These are phyloP conservation scores for Alligator mississippiensis DNA, from an alignment of 2,113 vertebrate genomes.

Conservation along the genomic window DNA sequence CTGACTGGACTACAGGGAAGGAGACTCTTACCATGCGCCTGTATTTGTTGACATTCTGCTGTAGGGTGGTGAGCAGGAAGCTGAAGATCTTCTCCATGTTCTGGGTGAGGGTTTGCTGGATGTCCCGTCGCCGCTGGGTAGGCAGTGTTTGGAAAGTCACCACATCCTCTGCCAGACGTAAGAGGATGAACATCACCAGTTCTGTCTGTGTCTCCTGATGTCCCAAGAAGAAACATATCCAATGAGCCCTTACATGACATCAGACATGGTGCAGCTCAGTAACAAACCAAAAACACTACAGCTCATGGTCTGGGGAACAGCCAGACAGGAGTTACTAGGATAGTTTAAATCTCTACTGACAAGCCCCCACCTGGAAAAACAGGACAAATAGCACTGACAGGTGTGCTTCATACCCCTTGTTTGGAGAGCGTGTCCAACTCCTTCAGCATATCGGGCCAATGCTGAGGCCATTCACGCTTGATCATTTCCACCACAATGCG, in stretches of 20 bases:
- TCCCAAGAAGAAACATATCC: conserved; percentile 47
- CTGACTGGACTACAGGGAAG: neutral
- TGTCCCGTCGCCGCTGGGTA: conserved; percentile 92
- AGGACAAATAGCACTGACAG: neutral
- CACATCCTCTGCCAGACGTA: conserved; percentile 95
- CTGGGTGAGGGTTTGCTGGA: conserved; percentile 95
- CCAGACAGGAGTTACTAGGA: neutral
- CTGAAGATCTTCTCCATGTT: conserved; percentile 96
- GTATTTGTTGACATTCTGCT: conserved; percentile 89
- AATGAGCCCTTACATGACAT: conserved; percentile 14
- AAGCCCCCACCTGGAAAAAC: neutral
- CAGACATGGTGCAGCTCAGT: neutral
- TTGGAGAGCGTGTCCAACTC: conserved; percentile 92
- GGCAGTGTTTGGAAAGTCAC: conserved; percentile 97
- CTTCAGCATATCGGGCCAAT: conserved; percentile 97
- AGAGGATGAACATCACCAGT: conserved; percentile 95
- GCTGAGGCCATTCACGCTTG: conserved; percentile 97
- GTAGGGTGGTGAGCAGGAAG: conserved; percentile 91
- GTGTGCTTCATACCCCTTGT: conserved; percentile 84
- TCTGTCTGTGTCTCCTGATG: conserved; percentile 94
- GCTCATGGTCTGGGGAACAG: neutral
- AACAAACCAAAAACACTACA: neutral
- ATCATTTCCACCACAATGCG: conserved; percentile 97
- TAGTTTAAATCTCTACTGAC: neutral
- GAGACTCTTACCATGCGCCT: conserved; percentile 78